Conservation (phyloP, 2,888 invertebrate species). For the Thymelicus sylvestris region DNA sequence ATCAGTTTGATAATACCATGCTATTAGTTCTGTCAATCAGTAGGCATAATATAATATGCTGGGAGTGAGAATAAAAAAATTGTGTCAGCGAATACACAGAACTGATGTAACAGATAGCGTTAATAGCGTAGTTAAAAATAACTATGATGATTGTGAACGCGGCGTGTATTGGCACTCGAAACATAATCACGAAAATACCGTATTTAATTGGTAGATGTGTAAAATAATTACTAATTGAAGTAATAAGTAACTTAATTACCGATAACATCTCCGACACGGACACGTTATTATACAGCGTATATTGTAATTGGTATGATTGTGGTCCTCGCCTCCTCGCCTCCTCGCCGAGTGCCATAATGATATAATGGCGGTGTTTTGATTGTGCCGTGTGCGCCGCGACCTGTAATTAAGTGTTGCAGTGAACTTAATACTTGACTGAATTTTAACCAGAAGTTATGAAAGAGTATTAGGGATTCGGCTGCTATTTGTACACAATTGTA, state of each 20-base stretch:
- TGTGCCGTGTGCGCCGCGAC: neutral
- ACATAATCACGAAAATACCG: neutral
- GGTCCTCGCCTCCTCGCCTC: neutral
- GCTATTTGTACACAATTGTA: neutral
- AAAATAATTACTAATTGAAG: constrained; percentile 1
- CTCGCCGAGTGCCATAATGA: constrained; percentile 10
- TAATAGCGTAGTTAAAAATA: too few species aligned
- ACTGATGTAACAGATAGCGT: too few species aligned
- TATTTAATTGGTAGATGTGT: neutral
- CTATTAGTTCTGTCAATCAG: too few species aligned
- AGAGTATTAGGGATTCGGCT: neutral
- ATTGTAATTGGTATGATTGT: constrained; percentile 13
- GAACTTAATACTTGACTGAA: neutral
- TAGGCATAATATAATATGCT: too few species aligned
- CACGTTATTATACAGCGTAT: constrained; percentile 21
- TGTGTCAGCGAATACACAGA: neutral
- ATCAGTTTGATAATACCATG: too few species aligned
- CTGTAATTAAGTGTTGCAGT: neutral
- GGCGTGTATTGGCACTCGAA: neutral
- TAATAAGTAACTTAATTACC: constrained; percentile 1
- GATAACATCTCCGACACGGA: constrained; percentile 22
- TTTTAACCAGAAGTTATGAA: constrained; percentile 1
- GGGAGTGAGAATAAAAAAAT: neutral
- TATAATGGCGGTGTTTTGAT: constrained; percentile 10
- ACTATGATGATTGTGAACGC: neutral